Evolutionary conservation across 1,140 invertebrate genomes (phyloP).

Genomic region (Monomorium pharaonis): DNA sequence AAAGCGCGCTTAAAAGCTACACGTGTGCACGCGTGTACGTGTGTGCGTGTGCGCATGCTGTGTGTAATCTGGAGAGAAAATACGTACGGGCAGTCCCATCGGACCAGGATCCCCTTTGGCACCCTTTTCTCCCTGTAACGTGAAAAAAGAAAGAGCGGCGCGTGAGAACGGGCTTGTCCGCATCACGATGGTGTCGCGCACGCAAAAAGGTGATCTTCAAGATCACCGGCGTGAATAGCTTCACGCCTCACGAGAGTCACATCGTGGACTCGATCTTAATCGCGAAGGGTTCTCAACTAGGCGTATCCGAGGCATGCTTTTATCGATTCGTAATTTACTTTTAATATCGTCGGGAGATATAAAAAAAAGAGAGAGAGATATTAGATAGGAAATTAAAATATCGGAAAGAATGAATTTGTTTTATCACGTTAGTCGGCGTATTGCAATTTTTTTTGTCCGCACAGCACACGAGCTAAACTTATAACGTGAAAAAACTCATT

Average conservation of each 20-base stretch:
- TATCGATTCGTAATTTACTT: not conserved
- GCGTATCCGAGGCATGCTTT: not conserved
- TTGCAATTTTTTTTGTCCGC: not conserved
- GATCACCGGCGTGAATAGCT: conserved; percentile 39
- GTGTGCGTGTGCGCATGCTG: not conserved
- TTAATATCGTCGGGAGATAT: not conserved
- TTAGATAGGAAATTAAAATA: not conserved
- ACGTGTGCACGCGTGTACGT: not conserved
- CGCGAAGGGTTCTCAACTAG: conserved; percentile 21
- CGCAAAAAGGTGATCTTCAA: conserved; percentile 36
- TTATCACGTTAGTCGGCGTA: not conserved
- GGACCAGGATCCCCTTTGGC: conserved; percentile 95
- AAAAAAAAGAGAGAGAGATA: not conserved
- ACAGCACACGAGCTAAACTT: not conserved
- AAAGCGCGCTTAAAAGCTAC: conserved; percentile 28
- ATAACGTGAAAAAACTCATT: conserved; percentile 23
- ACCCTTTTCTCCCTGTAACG: conserved; percentile 94
- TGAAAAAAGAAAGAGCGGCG: conserved; percentile 59
- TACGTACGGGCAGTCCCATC: conserved; percentile 97
- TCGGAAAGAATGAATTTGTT: not conserved
- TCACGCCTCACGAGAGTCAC: conserved; percentile 53
- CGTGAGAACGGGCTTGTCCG: conserved; percentile 51
- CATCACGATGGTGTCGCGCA: conserved; percentile 42
- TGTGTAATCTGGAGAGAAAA: conserved; percentile 71
- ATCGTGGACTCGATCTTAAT: conserved; percentile 33